These are phyloP conservation scores for Arrhamphus sclerolepis DNA, from an alignment of 2,797 vertebrate species.

Conservation along the genomic window DNA sequence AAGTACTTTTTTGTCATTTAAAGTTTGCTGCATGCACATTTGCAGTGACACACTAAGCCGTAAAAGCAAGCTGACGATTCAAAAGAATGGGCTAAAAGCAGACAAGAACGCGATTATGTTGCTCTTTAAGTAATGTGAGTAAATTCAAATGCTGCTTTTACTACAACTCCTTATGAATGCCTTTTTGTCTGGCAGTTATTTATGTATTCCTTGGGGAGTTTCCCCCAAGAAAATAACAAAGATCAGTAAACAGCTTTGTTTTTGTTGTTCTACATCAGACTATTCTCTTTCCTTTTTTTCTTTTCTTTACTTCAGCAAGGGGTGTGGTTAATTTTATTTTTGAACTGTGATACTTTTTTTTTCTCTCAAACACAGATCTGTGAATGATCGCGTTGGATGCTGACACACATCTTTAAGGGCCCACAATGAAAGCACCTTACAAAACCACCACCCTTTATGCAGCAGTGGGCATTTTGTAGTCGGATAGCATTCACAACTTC, in stretches of 20 bases:
- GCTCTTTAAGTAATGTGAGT: conserved; percentile 46
- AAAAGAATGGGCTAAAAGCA: conserved; percentile 11
- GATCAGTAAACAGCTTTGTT: too few relatives aligned
- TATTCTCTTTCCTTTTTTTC: too few relatives aligned
- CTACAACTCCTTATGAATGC: too few relatives aligned
- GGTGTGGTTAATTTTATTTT: not conserved
- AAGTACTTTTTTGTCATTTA: conserved; percentile 69
- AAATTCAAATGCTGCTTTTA: not conserved
- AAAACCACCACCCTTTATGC: conserved; percentile 26
- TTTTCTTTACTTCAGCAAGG: not conserved
- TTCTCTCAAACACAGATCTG: not conserved
- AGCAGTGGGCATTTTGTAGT: conserved; percentile 35
- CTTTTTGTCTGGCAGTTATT: too few relatives aligned
- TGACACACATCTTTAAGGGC: not conserved
- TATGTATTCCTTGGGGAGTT: too few relatives aligned
- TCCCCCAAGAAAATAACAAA: too few relatives aligned
- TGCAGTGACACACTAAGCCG: conserved; percentile 23
- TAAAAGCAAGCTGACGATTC: conserved; percentile 8
- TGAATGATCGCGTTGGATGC: too few relatives aligned
- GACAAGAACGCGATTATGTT: conserved; percentile 37
- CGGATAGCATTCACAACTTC: not conserved
- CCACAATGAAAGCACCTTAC: conserved; percentile 18
- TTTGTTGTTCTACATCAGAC: too few relatives aligned
- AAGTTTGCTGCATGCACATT: conserved; percentile 57
- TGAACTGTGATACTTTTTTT: conserved; percentile 1